phyloP scores from a whole-genome alignment of 2,888 invertebrate species.

The Ormyrus nitidulus region DNA sequence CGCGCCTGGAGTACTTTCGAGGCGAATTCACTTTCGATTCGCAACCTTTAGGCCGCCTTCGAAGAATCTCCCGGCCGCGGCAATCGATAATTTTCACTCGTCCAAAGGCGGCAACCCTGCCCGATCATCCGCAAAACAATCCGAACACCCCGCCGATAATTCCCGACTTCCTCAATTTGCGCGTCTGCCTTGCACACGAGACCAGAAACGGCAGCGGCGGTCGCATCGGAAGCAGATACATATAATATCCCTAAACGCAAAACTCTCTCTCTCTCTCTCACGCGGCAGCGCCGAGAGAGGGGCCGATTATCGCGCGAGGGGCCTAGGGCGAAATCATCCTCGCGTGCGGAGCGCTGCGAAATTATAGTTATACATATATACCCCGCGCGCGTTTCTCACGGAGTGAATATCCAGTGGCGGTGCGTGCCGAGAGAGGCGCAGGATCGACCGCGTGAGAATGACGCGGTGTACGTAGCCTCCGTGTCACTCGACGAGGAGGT shows the following conservation, averaged over 20 bases:
- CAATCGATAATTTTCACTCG: too few species aligned
- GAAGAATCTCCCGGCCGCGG: too few species aligned
- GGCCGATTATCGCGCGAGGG: not conserved
- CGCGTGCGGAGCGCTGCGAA: slow-evolving; percentile 25
- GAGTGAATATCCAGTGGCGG: slow-evolving; percentile 5
- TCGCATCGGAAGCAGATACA: not conserved
- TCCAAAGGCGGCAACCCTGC: too few species aligned
- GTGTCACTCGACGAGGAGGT: not conserved
- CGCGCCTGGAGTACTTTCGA: too few species aligned
- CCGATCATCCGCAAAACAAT: too few species aligned
- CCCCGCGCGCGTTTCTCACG: slow-evolving; percentile 24
- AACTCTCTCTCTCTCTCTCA: too few species aligned
- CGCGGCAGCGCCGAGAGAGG: not conserved
- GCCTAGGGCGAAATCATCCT: slow-evolving; percentile 12
- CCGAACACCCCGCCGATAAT: not conserved
- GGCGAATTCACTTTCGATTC: too few species aligned
- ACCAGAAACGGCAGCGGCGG: too few species aligned
- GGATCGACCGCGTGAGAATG: not conserved
- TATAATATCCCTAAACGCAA: not conserved
- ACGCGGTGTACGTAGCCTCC: slow-evolving; percentile 25
- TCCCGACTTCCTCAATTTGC: not conserved
- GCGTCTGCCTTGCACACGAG: not conserved
- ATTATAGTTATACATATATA: not conserved
- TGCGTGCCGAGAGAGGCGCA: not conserved
- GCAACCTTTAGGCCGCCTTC: too few species aligned